Conservation (phyloP, 2,888 invertebrate genomes). For the Cynaeus angustus region DNA sequence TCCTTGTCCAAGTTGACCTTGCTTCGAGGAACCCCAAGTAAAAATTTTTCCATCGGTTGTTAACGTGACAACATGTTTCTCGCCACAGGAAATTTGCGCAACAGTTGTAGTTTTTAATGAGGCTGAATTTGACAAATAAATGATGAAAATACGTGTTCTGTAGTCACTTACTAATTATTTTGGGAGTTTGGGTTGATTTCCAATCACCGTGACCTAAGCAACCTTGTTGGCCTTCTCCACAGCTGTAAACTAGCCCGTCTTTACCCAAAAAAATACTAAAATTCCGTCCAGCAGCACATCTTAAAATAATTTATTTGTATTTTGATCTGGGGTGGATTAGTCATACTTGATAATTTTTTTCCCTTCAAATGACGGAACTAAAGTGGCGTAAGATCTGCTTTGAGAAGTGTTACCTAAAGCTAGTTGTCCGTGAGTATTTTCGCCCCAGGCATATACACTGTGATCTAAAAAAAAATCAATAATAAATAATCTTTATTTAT, state of each 20-base stretch:
- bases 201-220: conserved; percentile 80
- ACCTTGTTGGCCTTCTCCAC: conserved; percentile 78
- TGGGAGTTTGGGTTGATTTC: conserved; percentile 74
- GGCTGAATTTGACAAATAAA: conserved; percentile 63
- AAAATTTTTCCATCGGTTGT: conserved; percentile 77
- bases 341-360: conserved; percentile 72
- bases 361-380: conserved; percentile 76
- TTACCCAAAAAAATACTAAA: conserved; percentile 81
- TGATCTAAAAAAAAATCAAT: conserved; percentile 70
- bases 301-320: conserved; percentile 58
- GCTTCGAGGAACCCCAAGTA: conserved; percentile 79
- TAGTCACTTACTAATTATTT: conserved; percentile 71
- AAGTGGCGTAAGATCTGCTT: conserved; percentile 75
- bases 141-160: conserved; percentile 25
- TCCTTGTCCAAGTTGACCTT: conserved; percentile 77
- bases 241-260: conserved; percentile 80
- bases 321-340: background rate
- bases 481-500: background rate
- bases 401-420: conserved; percentile 74
- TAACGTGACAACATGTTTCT: conserved; percentile 78
- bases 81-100: conserved; percentile 76
- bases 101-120: conserved; percentile 76
- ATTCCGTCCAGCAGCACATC: conserved; percentile 77
- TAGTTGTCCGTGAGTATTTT: conserved; percentile 79
- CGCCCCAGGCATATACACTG: conserved; percentile 81